Conservation (phyloP, 1,140 invertebrate genomes). For the Cheumatopsyche charites region DNA sequence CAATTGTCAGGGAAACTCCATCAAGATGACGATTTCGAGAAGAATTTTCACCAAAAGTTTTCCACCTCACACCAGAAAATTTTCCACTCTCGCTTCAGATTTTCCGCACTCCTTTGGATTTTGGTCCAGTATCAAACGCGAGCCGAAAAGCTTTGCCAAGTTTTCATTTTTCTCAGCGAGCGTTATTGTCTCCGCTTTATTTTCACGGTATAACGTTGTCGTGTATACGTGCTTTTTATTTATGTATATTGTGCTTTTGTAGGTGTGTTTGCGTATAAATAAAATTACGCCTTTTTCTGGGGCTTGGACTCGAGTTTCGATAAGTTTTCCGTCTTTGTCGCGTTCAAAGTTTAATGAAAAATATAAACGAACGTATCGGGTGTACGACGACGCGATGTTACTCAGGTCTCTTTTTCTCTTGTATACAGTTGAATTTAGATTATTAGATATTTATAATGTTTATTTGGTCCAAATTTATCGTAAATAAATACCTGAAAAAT, state of each 20-base stretch:
- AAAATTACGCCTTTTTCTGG: slow-evolving; percentile 2
- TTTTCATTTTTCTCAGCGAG: slow-evolving; percentile 27
- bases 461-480: too few species aligned
- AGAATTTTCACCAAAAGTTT: slow-evolving; percentile 19
- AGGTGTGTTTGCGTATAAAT: not conserved
- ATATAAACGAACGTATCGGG: too few species aligned
- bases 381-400: too few species aligned
- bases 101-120: not conserved
- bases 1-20: slow-evolving; percentile 38
- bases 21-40: slow-evolving; percentile 35
- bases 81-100: not conserved
- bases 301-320: not conserved
- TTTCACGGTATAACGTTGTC: slow-evolving; percentile 1
- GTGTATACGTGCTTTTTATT: too few species aligned
- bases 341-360: too few species aligned
- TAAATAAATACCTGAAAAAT: too few species aligned
- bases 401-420: too few species aligned
- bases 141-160: slow-evolving; percentile 26
- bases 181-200: slow-evolving; percentile 25
- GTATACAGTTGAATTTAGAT: too few species aligned
- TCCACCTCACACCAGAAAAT: not conserved
- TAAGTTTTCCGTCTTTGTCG: too few species aligned
- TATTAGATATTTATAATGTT: too few species aligned
- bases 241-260: not conserved
- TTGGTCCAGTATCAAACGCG: slow-evolving; percentile 16